Evolutionary conservation across 2,888 invertebrate species (phyloP).

Genomic region (Ganaspis brasiliensis): DNA sequence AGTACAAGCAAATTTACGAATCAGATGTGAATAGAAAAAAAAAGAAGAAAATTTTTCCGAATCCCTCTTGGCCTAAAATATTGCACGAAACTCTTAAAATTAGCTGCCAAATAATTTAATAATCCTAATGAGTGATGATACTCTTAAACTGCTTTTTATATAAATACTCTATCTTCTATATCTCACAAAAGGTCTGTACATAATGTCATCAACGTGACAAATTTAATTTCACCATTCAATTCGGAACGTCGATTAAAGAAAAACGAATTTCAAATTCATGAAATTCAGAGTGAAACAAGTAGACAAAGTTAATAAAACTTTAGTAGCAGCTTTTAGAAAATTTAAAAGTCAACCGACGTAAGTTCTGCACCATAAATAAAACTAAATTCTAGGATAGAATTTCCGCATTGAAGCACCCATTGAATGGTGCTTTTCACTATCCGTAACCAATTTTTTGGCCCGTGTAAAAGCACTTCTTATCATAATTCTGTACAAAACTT

Average conservation of each 20-base stretch:
- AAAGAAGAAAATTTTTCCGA: neutral
- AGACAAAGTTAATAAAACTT: too few species aligned
- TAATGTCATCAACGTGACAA: conserved; percentile 11
- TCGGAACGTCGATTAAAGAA: neutral
- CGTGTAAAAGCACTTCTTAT: conserved; percentile 22
- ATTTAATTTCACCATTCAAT: neutral
- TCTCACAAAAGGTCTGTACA: conserved; percentile 21
- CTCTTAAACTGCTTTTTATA: conserved; percentile 21
- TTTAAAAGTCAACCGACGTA: conserved; percentile 4
- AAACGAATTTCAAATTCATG: too few species aligned
- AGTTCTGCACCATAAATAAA: conserved; percentile 33
- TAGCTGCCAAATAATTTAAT: conserved; percentile 34
- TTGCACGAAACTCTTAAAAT: conserved; percentile 30
- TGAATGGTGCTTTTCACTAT: neutral
- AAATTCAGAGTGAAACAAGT: too few species aligned
- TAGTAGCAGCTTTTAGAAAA: too few species aligned
- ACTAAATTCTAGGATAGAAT: conserved; percentile 5
- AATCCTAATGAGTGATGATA: conserved; percentile 33
- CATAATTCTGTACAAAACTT: conserved; percentile 40
- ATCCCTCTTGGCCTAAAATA: conserved; percentile 17
- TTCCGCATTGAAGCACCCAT: conserved; percentile 11
- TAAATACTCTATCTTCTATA: conserved; percentile 31
- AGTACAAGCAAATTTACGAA: conserved; percentile 29
- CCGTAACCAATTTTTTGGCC: neutral
- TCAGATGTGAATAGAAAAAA: neutral